A percentile compares a stretch with the other conserved stretches of the same genome.
phyloP scores from a whole-genome alignment of 2,888 invertebrate species.

The Drosophila paracracens region DNA sequence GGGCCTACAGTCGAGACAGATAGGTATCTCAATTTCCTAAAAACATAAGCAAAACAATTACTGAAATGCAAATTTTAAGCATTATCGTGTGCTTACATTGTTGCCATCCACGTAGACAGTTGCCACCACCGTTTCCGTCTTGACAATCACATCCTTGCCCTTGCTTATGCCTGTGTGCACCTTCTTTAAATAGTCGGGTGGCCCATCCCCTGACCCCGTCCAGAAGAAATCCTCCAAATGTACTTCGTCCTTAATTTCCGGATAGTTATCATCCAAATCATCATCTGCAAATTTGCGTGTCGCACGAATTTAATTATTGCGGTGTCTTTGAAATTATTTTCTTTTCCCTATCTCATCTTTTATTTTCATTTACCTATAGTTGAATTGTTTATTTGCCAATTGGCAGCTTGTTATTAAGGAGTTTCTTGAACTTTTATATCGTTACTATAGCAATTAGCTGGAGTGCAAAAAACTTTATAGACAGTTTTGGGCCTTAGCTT shows the following conservation, averaged over 20 bases:
- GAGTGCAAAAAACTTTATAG: conserved; percentile 54
- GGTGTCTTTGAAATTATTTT: conserved; percentile 5
- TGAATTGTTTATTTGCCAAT: conserved; percentile 38
- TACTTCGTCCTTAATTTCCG: conserved; percentile 83
- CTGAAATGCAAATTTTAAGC: background rate
- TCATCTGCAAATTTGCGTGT: conserved; percentile 71
- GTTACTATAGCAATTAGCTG: conserved; percentile 76
- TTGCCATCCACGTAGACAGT: conserved; percentile 88
- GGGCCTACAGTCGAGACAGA: conserved; percentile 82
- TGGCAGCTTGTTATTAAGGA: conserved; percentile 42
- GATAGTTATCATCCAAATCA: conserved; percentile 79
- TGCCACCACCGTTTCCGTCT: conserved; percentile 89
- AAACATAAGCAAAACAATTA: conserved; percentile 2
- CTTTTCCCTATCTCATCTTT: background rate
- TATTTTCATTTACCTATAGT: background rate
- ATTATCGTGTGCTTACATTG: conserved; percentile 71
- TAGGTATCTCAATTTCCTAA: conserved; percentile 84
- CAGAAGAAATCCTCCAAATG: conserved; percentile 94
- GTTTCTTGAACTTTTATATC: conserved; percentile 70
- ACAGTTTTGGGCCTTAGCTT: conserved; percentile 31
- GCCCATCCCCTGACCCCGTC: conserved; percentile 94
- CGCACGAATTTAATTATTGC: conserved; percentile 18
- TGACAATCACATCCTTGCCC: conserved; percentile 86
- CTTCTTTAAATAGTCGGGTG: conserved; percentile 86
- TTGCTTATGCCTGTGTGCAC: conserved; percentile 86